Evolutionary conservation across 2,113 vertebrate species (phyloP), one percentile per base, ranked within the genome.

Genomic region (Oncorhynchus tshawytscha): DNA sequence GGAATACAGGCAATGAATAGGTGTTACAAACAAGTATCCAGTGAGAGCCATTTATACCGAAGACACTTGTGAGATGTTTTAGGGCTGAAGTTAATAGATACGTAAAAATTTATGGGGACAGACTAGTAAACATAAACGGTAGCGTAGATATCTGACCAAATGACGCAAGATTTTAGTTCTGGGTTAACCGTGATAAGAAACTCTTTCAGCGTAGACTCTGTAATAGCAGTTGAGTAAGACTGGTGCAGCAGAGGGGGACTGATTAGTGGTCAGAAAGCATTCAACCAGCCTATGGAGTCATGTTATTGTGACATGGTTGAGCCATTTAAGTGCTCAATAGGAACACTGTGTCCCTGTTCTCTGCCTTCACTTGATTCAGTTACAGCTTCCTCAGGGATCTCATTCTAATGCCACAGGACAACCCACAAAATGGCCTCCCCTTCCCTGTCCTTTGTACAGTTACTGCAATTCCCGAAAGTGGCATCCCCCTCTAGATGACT

Each of bases 1-100:
- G 76, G 79, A 84, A 77, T 74, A 73, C 86, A 84, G 75, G 71
- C 74, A 75, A 83, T 82, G 78, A 81, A 85, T 84, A 83, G 82
- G 74, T 71, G 71, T 79, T 78, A 0, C 9, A 39, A 78, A 83
- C 5, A 71, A 90, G 83, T 72, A 3, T 78, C 75, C 20, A 25
- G 71, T 77, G 9, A 88, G 80, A 88, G 82, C 81, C 76, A 86
- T 87, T 15, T 54, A 54, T 65, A 25, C 75, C 74, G 11, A 27
- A 22, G 73, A 84, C 15, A 18, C 15, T 15, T 51, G 11, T 16
- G 12, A 51, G 49, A 12, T 13, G 49, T 51, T 51, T 51, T 15
- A 51, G 49, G 15, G 80, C 70, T 76, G 20, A 8, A 74, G 78
- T 79, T 49, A 22, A 57, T 45, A 11, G 39, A 45, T 45, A 45